These are phyloP conservation scores for Drosophila leonis DNA, from an alignment of 2,888 invertebrate species.

Conservation along the genomic window DNA sequence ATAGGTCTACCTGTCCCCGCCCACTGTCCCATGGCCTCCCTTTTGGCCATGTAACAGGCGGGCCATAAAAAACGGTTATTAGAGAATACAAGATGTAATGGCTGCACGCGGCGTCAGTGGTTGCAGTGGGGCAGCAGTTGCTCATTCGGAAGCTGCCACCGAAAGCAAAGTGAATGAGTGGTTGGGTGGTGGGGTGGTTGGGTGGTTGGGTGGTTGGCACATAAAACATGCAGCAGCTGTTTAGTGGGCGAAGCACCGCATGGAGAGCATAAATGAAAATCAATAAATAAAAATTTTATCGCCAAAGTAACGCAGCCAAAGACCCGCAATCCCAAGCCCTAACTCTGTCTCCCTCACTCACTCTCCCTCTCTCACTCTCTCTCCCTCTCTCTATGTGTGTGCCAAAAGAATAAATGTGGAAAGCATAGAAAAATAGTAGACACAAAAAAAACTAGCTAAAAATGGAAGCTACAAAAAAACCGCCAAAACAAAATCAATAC, in stretches of 20 bases:
- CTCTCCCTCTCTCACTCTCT: background rate
- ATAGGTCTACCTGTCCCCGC: background rate
- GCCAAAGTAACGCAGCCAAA: conserved; percentile 40
- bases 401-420: conserved; percentile 14
- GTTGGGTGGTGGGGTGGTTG: background rate
- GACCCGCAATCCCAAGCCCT: conserved; percentile 1
- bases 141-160: conserved; percentile 25
- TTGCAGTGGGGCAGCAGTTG: conserved; percentile 12
- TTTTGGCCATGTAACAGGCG: background rate
- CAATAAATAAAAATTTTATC: conserved; percentile 76
- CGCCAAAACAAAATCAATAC: conserved; percentile 68
- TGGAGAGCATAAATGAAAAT: conserved; percentile 74
- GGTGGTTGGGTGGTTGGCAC: conserved; percentile 11
- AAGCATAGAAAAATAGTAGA: conserved; percentile 5
- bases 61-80: conserved; percentile 46
- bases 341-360: background rate
- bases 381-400: background rate
- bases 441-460: conserved; percentile 32
- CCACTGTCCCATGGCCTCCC: background rate
- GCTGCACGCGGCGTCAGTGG: conserved; percentile 31
- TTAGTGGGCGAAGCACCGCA: conserved; percentile 58
- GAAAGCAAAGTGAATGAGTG: background rate
- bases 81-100: conserved; percentile 55
- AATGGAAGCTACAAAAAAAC: conserved; percentile 54
- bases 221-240: conserved; percentile 71